phyloP scores from a whole-genome alignment of 2,888 invertebrate genomes.

The Andrena flavipes region DNA sequence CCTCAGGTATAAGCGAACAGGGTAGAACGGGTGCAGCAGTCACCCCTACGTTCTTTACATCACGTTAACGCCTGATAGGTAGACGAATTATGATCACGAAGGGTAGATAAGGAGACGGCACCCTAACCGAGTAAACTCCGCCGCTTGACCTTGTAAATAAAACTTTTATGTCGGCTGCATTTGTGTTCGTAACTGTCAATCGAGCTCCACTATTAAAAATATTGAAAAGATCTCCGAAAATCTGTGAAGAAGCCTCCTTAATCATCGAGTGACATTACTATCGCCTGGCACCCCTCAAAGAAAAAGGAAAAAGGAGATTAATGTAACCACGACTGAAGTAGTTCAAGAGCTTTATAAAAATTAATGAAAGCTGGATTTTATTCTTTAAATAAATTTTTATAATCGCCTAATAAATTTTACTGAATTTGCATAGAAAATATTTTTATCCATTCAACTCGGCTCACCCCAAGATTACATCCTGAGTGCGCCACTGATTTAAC shows the following conservation, averaged over 20 bases:
- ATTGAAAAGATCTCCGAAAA: not conserved
- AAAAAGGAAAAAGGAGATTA: too few relatives aligned
- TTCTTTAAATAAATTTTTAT: too few relatives aligned
- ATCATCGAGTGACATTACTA: too few relatives aligned
- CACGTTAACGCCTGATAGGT: slow-evolving; percentile 14
- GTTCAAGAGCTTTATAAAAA: too few relatives aligned
- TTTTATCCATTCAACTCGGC: too few relatives aligned
- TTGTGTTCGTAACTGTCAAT: not conserved
- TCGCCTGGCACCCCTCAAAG: too few relatives aligned
- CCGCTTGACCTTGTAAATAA: slow-evolving; percentile 71
- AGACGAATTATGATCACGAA: slow-evolving; percentile 50
- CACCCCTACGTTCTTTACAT: slow-evolving; percentile 18
- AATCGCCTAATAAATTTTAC: too few relatives aligned
- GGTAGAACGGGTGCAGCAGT: not conserved
- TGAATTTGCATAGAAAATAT: too few relatives aligned
- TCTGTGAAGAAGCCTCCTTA: not conserved
- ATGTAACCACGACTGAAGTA: too few relatives aligned
- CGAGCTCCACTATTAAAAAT: not conserved
- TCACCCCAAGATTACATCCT: too few relatives aligned
- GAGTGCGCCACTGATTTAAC: too few relatives aligned
- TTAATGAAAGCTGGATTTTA: too few relatives aligned
- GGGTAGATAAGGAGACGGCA: slow-evolving; percentile 71
- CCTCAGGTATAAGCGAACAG: not conserved
- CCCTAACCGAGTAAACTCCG: slow-evolving; percentile 71
- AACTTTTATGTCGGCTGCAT: slow-evolving; percentile 6